Evolutionary conservation across 2,888 invertebrate genomes (phyloP), one percentile per base, ranked within the genome.

Genomic region (Drosophila picticornis): DNA sequence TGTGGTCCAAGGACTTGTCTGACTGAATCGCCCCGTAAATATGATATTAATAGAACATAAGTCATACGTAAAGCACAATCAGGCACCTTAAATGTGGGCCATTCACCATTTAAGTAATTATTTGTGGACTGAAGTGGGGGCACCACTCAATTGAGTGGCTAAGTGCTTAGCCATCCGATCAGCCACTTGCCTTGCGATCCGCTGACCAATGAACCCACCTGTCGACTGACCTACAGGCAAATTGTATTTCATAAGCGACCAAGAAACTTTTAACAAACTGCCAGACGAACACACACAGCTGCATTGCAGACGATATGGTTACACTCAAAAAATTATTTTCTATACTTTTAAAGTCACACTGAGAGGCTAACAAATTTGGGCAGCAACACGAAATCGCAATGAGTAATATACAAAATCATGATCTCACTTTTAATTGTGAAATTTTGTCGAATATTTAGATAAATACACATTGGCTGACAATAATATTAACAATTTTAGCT

Each of bases 81-180:
- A 51, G 43, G 64, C 19, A 16, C 22, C 13, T 56, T 5, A 71
- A 61, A 52, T 50, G 31, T 19, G 60, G 59, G 51, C 32, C 38
- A 57, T 66, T 66, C 36, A 48, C 57, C 67, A 67, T 55, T 71
- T 58, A 56, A 43, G 58, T 58, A 64, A 67, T 67, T 75, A 64
- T 80, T 64, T 67, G 59, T 48, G 32, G 27, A 34, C 58, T 25
- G 4, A 36, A 52, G 57, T 52, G 56, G 56, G 9, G 22, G n/a
- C 34, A 25, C 16, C 19, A 34, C 63, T 74, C 79, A 65, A 77
- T 53, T 46, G 75, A 58, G 50, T 64, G 56, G 36, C n/a, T 34
- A 50, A 77, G 31, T 60, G 73, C 36, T 57, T 36, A 38, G 11
- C 61, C 51, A 57, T 43, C 46, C 22, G 25, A 46, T 46, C 31